phyloP scores from a whole-genome alignment of 2,797 vertebrate species.

The Nasua narica region DNA sequence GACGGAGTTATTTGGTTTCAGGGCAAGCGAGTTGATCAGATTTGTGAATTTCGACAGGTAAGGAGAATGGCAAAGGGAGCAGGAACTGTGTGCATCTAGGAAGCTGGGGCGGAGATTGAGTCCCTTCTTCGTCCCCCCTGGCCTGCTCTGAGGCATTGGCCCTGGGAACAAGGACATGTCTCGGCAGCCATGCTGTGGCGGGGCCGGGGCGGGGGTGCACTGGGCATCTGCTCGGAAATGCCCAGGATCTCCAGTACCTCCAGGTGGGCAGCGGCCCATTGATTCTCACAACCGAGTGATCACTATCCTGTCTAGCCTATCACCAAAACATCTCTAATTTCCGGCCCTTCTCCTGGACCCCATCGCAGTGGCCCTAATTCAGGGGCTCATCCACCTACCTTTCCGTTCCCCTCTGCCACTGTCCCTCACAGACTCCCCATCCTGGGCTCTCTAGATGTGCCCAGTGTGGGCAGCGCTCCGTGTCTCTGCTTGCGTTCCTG shows the following conservation, averaged over 20 bases:
- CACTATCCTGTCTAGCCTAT: not conserved
- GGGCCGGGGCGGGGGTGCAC: not conserved
- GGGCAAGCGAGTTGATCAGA: slow-evolving; percentile 41
- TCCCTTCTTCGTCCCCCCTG: not conserved
- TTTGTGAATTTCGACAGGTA: slow-evolving; percentile 53
- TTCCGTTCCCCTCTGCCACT: not conserved
- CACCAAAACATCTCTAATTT: not conserved
- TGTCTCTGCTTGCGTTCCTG: not conserved
- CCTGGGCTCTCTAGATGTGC: not conserved
- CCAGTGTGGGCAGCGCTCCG: too few species aligned
- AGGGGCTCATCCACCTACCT: not conserved
- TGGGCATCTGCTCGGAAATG: not conserved
- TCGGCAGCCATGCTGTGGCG: not conserved
- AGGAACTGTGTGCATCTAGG: not conserved
- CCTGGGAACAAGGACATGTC: not conserved
- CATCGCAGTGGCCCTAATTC: not conserved
- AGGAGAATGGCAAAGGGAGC: not conserved
- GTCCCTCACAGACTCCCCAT: not conserved
- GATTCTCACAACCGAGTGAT: not conserved
- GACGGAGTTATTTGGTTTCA: slow-evolving; percentile 69
- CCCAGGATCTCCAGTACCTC: not conserved
- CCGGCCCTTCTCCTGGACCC: not conserved
- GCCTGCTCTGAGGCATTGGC: not conserved
- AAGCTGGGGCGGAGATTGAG: not conserved
- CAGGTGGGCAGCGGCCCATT: not conserved